Evolutionary conservation across 2,888 invertebrate species (phyloP).

Genomic region (Scaptodrosophila latifasciaeformis): DNA sequence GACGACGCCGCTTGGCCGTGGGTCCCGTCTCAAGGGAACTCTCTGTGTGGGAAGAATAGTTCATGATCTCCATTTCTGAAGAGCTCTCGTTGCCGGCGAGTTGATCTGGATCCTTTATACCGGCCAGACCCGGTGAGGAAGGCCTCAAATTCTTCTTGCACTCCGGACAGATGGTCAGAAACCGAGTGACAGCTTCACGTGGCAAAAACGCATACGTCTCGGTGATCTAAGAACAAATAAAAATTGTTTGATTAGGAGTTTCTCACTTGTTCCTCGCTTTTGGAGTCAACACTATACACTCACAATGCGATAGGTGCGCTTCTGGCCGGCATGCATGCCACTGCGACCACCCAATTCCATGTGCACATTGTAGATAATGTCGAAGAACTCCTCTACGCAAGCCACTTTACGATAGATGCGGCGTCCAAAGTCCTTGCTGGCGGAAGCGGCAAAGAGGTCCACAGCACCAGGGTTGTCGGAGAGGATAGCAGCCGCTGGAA

Average conservation of each 20-base stretch:
- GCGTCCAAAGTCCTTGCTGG: slow-evolving; percentile 81
- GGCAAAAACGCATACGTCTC: slow-evolving; percentile 97
- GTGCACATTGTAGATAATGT: slow-evolving; percentile 96
- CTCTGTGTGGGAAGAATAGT: slow-evolving; percentile 71
- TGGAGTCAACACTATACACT: slow-evolving; percentile 48
- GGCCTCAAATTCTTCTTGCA: slow-evolving; percentile 78
- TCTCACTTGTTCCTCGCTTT: not conserved
- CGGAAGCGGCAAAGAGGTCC: slow-evolving; percentile 73
- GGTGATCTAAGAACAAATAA: slow-evolving; percentile 83
- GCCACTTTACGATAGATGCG: slow-evolving; percentile 93
- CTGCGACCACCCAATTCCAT: slow-evolving; percentile 94
- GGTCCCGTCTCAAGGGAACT: slow-evolving; percentile 70
- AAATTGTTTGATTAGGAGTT: not conserved
- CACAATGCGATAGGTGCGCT: slow-evolving; percentile 96
- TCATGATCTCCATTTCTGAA: slow-evolving; percentile 71
- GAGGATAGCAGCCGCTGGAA: slow-evolving; percentile 61
- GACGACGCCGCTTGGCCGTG: slow-evolving; percentile 55
- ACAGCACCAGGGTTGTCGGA: slow-evolving; percentile 70
- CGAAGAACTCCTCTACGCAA: slow-evolving; percentile 97
- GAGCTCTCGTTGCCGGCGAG: slow-evolving; percentile 72
- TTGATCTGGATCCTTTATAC: slow-evolving; percentile 58
- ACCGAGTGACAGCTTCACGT: slow-evolving; percentile 96
- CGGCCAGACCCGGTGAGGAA: slow-evolving; percentile 66
- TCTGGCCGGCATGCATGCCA: slow-evolving; percentile 97
- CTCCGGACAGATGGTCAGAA: slow-evolving; percentile 94